Evolutionary conservation across 1,140 invertebrate genomes (phyloP).

Genomic region (Rhyzopertha dominica): DNA sequence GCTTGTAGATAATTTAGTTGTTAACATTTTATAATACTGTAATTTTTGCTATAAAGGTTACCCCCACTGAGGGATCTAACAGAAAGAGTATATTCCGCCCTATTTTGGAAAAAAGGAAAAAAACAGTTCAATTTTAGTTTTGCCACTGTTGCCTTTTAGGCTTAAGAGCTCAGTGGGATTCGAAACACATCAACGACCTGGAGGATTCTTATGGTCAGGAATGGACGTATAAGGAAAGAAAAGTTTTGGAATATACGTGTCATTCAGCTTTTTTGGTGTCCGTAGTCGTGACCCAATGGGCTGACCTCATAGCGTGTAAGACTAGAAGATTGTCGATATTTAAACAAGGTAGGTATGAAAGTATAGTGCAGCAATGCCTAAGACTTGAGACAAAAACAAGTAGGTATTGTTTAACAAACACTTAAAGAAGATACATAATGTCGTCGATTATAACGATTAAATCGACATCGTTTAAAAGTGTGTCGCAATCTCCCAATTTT

Average conservation of each 20-base stretch:
- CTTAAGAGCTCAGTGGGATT: slow-evolving; percentile 74
- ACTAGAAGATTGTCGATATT: slow-evolving; percentile 76
- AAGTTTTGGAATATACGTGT: slow-evolving; percentile 74
- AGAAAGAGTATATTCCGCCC: too few relatives aligned
- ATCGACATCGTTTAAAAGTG: not conserved
- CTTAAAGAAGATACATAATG: not conserved
- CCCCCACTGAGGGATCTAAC: too few relatives aligned
- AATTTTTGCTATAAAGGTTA: too few relatives aligned
- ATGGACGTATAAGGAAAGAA: slow-evolving; percentile 76
- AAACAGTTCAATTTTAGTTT: slow-evolving; percentile 10
- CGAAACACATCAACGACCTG: slow-evolving; percentile 60
- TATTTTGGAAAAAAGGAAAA: slow-evolving; percentile 9
- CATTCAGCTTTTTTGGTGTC: slow-evolving; percentile 79
- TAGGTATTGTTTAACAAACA: not conserved
- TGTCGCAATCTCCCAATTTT: slow-evolving; percentile 1
- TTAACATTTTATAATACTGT: too few relatives aligned
- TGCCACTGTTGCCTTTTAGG: slow-evolving; percentile 38
- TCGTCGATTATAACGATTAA: not conserved
- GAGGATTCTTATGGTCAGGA: slow-evolving; percentile 76
- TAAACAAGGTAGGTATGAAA: slow-evolving; percentile 73
- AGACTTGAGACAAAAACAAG: too few relatives aligned
- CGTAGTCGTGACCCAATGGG: slow-evolving; percentile 82
- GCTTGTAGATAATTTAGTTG: too few relatives aligned
- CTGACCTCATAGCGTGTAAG: slow-evolving; percentile 82
- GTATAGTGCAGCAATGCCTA: too few relatives aligned